These are phyloP conservation scores for Meta bourneti DNA, from an alignment of 2,888 invertebrate species.

Conservation along the genomic window DNA sequence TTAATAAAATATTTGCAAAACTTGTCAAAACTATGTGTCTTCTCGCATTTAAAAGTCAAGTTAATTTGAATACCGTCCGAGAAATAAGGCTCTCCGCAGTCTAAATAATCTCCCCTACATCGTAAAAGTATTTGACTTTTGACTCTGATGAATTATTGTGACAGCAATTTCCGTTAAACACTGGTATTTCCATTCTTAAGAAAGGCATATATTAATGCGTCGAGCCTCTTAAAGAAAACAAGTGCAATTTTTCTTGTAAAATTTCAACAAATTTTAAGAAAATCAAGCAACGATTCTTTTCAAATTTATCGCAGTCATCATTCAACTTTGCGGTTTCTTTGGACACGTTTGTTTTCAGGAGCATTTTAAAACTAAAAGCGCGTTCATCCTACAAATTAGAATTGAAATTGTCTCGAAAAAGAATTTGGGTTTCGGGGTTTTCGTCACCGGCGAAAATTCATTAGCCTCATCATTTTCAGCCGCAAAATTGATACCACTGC, in stretches of 20 bases:
- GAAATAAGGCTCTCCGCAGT: too few species aligned
- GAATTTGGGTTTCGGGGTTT: background rate
- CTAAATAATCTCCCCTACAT: too few species aligned
- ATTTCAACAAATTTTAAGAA: background rate
- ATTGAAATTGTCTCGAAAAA: background rate
- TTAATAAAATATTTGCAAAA: too few species aligned
- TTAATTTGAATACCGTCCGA: too few species aligned
- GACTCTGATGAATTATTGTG: too few species aligned
- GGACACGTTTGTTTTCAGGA: background rate
- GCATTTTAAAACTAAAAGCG: background rate
- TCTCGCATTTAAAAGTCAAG: too few species aligned
- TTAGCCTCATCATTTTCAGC: background rate
- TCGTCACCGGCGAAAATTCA: background rate
- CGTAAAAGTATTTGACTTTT: too few species aligned
- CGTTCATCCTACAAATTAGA: background rate
- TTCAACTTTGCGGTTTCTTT: background rate
- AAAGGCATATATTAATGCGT: background rate
- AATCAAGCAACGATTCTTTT: background rate
- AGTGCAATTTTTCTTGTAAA: background rate
- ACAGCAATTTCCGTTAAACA: background rate
- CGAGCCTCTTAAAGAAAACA: background rate
- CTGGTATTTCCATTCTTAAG: too few species aligned
- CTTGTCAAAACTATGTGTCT: too few species aligned
- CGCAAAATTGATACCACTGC: background rate
- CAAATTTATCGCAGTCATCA: background rate